Conservation (phyloP, 2,888 invertebrate species). For the Conops quadrifasciatus region DNA sequence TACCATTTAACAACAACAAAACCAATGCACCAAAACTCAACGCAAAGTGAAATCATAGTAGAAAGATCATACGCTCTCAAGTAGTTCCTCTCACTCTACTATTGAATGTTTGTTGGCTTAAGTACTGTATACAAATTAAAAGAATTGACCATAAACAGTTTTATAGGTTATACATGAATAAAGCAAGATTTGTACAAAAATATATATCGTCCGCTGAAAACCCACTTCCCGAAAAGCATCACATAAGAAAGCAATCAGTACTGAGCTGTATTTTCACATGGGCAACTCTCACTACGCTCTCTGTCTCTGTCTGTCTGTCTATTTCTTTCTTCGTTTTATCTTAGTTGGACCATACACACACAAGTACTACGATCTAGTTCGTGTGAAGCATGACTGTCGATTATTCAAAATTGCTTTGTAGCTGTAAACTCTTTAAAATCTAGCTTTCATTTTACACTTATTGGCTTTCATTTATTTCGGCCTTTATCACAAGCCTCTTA, state of each 20-base stretch:
- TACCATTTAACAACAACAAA: conserved; percentile 8
- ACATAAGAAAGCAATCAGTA: no score
- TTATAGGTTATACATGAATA: background rate
- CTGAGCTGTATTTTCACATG: background rate
- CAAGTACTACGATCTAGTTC: no score
- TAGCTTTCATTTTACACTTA: no score
- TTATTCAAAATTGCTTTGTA: no score
- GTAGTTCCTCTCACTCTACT: background rate
- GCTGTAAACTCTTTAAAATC: no score
- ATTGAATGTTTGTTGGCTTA: background rate
- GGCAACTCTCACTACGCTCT: background rate
- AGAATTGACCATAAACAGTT: background rate
- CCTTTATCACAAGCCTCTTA: no score
- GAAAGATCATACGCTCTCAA: background rate
- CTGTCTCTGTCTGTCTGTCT: conserved; percentile 5
- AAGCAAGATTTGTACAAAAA: background rate
- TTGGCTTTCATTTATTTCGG: no score
- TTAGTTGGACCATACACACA: no score
- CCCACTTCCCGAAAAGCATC: no score
- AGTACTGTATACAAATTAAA: background rate
- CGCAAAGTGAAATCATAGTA: conserved; percentile 15
- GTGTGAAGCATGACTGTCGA: no score
- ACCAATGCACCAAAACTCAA: background rate
- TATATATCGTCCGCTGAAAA: no score
- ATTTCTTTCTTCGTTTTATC: background rate